Evolutionary conservation across 2,797 vertebrate species (phyloP), one percentile per base, ranked within the genome.

Genomic region (Cossypha niveicapilla): DNA sequence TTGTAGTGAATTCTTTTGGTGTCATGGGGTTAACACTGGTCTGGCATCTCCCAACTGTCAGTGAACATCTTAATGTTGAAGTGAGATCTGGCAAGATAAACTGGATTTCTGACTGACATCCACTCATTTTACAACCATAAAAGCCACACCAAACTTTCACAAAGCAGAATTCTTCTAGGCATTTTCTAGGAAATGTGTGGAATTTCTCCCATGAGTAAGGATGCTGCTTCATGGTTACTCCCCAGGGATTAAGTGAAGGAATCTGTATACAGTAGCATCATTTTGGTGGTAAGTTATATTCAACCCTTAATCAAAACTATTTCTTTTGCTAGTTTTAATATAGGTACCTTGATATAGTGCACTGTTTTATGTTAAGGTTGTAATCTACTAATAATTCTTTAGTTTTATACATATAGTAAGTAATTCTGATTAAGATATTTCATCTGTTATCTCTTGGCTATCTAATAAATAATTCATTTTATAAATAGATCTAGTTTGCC

Each of bases 221-320:
- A 30, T 34, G 10, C 32, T 39, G 45, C 13, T 32, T 51, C 45
- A 37, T 0, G 0, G 6, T 37, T 60, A 39, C 3, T 37, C 32
- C 13, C 54, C 4, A 3, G 32, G 19, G 19, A 9, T 21, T 21
- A 45, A 60, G 24, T 32, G 28, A 32, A 39, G 19, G 54, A 53
- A 39, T 51, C 21, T 53, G 28, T 58, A 12, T 11, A 32, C 23
- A 67, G 45, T 45, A 9, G 13, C 39, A 32, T 32, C 6, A 39
- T 21, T 67, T 53, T 53, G 16, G 13, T 35, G 28, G 10, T 19
- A 24, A 67, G 4, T 53, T 68, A 44, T 9, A 68, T 45, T 53
- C 34, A 24, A 24, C 5, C 6, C 54, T 68, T 53, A 60, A 45
- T 32, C 54, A 61, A 32, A 60, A 14, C 19, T 19, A 17, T 15